Evolutionary conservation across 1,140 invertebrate species (phyloP).

Genomic region (Hylaeus anthracinus): DNA sequence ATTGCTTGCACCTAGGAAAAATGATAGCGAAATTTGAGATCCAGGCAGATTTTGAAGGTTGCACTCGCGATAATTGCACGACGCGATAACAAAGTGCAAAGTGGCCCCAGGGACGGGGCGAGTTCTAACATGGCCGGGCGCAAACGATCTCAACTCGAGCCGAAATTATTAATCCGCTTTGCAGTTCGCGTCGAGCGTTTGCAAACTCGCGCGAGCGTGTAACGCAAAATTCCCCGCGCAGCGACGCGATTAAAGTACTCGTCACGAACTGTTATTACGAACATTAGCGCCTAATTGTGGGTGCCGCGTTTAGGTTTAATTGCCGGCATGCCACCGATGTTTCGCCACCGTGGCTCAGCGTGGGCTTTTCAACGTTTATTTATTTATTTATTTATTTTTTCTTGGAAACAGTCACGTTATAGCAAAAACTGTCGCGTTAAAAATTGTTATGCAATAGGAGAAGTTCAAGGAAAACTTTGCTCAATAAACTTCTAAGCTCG

Average conservation of each 20-base stretch:
- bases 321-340: slow-evolving; percentile 18
- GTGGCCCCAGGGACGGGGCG: too few species aligned
- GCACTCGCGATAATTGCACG: too few species aligned
- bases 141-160: neutral
- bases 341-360: neutral
- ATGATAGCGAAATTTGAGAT: too few species aligned
- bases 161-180: slow-evolving; percentile 29
- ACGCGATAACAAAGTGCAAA: too few species aligned
- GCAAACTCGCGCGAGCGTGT: neutral
- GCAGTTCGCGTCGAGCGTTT: neutral
- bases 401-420: too few species aligned
- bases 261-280: slow-evolving; percentile 53
- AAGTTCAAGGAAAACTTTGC: too few species aligned
- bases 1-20: too few species aligned
- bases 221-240: slow-evolving; percentile 17
- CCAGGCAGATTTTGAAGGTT: too few species aligned
- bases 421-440: too few species aligned
- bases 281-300: slow-evolving; percentile 56
- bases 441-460: too few species aligned
- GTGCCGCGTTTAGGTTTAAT: slow-evolving; percentile 51
- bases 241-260: slow-evolving; percentile 51
- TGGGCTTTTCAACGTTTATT: neutral
- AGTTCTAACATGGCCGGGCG: too few species aligned
- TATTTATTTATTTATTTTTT: neutral
- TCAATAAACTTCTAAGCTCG: too few species aligned